These are phyloP conservation scores for Drosophila parthenogenetica DNA, from an alignment of 2,888 invertebrate species.

Conservation along the genomic window DNA sequence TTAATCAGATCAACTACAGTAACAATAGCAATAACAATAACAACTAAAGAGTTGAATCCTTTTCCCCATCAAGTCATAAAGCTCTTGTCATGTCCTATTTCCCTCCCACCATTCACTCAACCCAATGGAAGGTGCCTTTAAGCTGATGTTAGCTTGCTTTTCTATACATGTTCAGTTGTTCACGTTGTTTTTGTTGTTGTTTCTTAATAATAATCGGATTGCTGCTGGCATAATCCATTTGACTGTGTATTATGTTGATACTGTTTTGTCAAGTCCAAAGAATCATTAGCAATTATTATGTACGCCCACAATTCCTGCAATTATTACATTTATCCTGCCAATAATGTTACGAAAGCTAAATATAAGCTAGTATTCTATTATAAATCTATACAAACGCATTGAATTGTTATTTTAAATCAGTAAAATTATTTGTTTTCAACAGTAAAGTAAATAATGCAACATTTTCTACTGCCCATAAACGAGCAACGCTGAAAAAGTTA, in stretches of 20 bases:
- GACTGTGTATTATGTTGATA: slow-evolving; percentile 7
- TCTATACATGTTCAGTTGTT: slow-evolving; percentile 6
- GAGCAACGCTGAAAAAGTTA: neutral
- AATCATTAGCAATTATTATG: slow-evolving; percentile 43
- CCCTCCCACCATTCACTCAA: neutral
- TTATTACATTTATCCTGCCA: neutral
- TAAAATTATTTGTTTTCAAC: too few relatives aligned
- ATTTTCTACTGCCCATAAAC: neutral
- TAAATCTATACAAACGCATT: too few relatives aligned
- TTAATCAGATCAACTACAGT: slow-evolving; percentile 51
- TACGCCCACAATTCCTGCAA: neutral
- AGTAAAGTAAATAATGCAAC: neutral
- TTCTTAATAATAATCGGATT: slow-evolving; percentile 59
- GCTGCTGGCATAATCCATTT: slow-evolving; percentile 47
- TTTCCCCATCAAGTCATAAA: slow-evolving; percentile 27
- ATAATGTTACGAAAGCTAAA: neutral
- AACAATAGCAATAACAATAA: slow-evolving; percentile 20
- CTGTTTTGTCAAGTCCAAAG: slow-evolving; percentile 38
- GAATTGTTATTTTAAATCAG: too few relatives aligned
- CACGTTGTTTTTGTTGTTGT: slow-evolving; percentile 6
- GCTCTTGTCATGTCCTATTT: slow-evolving; percentile 21
- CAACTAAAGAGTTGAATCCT: slow-evolving; percentile 14
- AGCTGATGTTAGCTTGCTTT: slow-evolving; percentile 20
- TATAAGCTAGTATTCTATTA: neutral
- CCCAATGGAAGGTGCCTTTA: neutral